These are phyloP conservation scores for Ctenicera cuprea DNA, from an alignment of 2,888 invertebrate genomes.

Conservation along the genomic window DNA sequence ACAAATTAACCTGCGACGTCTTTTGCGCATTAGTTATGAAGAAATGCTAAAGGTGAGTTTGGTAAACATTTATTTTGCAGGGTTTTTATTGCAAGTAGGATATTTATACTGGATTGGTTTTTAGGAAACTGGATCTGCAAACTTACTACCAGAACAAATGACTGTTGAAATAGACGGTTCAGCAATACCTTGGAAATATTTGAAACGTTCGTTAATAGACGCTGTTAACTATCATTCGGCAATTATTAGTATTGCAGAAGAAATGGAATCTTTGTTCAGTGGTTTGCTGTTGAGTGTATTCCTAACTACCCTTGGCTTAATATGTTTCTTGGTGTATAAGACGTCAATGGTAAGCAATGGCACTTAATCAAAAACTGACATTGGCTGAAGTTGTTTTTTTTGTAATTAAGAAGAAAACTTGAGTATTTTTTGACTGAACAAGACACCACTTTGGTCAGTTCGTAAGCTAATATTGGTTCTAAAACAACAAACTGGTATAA, in stretches of 20 bases:
- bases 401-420: too few relatives aligned
- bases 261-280: conserved; percentile 41
- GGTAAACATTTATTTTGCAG: too few relatives aligned
- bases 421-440: too few relatives aligned
- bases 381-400: too few relatives aligned
- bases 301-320: background rate
- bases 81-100: too few relatives aligned
- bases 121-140: background rate
- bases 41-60: conserved; percentile 17
- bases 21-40: background rate
- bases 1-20: conserved; percentile 19
- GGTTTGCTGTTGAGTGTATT: conserved; percentile 22
- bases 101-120: background rate
- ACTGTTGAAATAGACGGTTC: background rate
- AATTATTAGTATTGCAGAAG: conserved; percentile 39
- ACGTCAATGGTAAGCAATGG: conserved; percentile 4
- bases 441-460: too few relatives aligned
- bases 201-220: conserved; percentile 11
- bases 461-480: too few relatives aligned
- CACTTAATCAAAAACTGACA: too few relatives aligned
- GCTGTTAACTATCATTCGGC: conserved; percentile 42
- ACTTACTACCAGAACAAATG: too few relatives aligned
- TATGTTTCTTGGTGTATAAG: conserved; percentile 2
- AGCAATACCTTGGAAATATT: conserved; percentile 21
- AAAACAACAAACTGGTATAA: too few relatives aligned